Evolutionary conservation across 2,113 vertebrate species (phyloP).

Genomic region (Brachypodius melanocephalos): DNA sequence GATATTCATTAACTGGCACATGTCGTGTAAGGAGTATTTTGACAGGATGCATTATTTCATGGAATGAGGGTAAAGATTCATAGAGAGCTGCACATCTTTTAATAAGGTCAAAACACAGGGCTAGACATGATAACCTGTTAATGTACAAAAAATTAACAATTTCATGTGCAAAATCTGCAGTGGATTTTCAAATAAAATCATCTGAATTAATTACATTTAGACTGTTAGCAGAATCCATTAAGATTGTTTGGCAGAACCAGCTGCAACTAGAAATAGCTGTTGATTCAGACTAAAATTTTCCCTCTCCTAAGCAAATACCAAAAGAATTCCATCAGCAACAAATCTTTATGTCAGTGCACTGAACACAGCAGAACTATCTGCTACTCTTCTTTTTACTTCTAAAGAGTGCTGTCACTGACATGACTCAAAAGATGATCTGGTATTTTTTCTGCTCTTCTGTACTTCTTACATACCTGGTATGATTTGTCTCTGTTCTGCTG

Average conservation of each 20-base stretch:
- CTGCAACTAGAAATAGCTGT: background rate
- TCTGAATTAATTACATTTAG: background rate
- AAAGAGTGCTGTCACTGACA: background rate
- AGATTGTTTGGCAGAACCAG: background rate
- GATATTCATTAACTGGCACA: constrained; percentile 62
- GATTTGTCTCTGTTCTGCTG: constrained; percentile 72
- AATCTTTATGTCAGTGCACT: background rate
- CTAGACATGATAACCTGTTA: constrained; percentile 82
- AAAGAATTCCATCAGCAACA: background rate
- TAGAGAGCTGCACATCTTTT: constrained; percentile 79
- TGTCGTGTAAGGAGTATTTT: constrained; percentile 76
- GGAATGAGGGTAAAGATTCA: constrained; percentile 75
- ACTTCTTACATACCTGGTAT: constrained; percentile 76
- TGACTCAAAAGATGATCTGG: background rate
- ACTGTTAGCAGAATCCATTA: background rate
- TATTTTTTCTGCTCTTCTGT: background rate
- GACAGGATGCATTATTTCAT: constrained; percentile 78
- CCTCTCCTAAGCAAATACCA: background rate
- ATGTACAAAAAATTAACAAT: background rate
- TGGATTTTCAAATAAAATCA: background rate
- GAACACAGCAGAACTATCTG: background rate
- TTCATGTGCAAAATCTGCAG: background rate
- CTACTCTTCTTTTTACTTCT: background rate
- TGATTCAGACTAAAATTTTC: background rate
- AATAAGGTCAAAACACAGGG: constrained; percentile 81